phyloP scores from a whole-genome alignment of 2,113 vertebrate genomes.

The Eira barbara region DNA sequence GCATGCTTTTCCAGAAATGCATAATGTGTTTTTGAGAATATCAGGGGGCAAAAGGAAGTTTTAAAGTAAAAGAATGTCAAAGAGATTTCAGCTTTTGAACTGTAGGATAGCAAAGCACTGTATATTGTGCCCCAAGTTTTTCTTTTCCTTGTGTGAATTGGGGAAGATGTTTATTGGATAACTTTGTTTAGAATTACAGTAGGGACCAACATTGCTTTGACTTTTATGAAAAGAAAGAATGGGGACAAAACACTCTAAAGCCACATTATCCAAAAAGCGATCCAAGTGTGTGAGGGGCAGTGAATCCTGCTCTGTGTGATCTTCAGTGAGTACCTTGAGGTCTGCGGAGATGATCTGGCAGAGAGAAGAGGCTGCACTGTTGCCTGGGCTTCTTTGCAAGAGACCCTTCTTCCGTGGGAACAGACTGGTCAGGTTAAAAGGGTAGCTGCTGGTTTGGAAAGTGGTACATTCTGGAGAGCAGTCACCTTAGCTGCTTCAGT shows the following conservation, averaged over 20 bases:
- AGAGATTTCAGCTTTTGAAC: not conserved
- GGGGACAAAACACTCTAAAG: not conserved
- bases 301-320: not conserved
- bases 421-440: not conserved
- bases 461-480: not conserved
- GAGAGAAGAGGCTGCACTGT: not conserved
- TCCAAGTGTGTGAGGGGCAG: not conserved
- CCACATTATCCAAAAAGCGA: not conserved
- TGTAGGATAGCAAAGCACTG: not conserved
- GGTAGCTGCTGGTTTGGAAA: not conserved
- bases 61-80: not conserved
- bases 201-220: not conserved
- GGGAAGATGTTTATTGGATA: not conserved
- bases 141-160: not conserved
- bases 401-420: not conserved
- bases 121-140: not conserved
- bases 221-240: constrained; percentile 38
- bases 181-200: not conserved
- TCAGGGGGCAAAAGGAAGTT: not conserved
- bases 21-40: not conserved
- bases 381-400: not conserved
- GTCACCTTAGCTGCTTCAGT: not conserved
- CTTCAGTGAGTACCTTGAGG: not conserved
- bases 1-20: constrained; percentile 10
- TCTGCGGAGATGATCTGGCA: not conserved